Base-by-base conservation (phyloP, 2,113 vertebrate species). In the Limnothrissa miodon region DNA sequence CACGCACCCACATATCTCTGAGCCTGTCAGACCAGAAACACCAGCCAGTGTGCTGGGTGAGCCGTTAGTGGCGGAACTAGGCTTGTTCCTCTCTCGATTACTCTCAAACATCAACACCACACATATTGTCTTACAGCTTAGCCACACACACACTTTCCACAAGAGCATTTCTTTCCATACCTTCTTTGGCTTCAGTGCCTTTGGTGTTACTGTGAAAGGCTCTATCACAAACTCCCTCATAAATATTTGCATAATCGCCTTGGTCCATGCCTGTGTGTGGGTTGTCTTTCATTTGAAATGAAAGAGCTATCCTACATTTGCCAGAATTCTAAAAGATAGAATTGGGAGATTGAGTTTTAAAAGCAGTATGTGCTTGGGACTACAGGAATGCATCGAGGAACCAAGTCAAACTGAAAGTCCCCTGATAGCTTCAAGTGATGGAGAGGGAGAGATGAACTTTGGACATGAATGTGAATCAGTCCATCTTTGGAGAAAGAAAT, bases 11-110 rank as follows among this genome's bases (percentile, higher is more conserved):
- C 84, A 90, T 79, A 11, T 1, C 80, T 45, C 23, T 1, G 48
- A 94, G 89, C 92, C 88, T 86, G 92, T 89, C 83, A 25, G 89
- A 93, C 93, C 89, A 89, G 93, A 90, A 90, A 87, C 88, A 86
- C 92, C 83, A 59, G 90, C 86, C 80, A 45, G 83, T n/a, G 23
- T 5, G 17, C 51, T 8, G 33, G 70, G 83, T 62, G 84, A 88
- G 84, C 87, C 83, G 84, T 86, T 83, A 81, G 59, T 86, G 84
- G 23, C 80, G 79, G 83, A 39, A 85, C 66, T 74, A 33, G 66
- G 66, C 29, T 33, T 74, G 66, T 74, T 74, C 66, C 66, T 74
- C 66, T 86, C 85, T 86, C 62, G 78, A 84, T 82, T 80, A 6
- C 51, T 78, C 82, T 84, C 79, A 83, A 36, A 17, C 84, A 82